Evolutionary conservation across 2,888 invertebrate species (phyloP), one percentile per base, ranked within the genome.

Genomic region (Calameuta idolon): DNA sequence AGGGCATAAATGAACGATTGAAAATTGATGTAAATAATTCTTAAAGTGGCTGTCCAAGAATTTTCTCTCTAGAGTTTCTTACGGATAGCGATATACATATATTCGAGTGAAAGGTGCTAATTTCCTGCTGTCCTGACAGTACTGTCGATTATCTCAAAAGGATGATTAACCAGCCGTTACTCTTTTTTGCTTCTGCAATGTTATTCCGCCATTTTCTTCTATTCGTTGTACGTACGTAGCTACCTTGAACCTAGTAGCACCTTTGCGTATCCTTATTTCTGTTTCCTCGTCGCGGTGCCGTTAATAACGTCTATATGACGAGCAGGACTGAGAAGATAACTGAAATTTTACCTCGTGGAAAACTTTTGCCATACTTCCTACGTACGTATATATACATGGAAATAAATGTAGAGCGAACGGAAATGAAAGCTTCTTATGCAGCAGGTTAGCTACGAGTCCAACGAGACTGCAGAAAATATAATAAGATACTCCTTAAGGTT

Each of bases 11-110:
- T 34, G 69, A 34, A 55, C 37, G 76, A 76, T 55, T 40, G 69
- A 74, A 78, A 81, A 79, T 83, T 79, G 83, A 81, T 88, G 85
- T 88, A 87, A 74, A 88, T 88, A 88, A 83, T 86, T 82, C 75
- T 81, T 81, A 68, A 77, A 77, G 69, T 75, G 55, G 35, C 75
- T 23, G 71, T n/a, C 68, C 77, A 71, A 74, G 37, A 69, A 71
- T 74, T 31, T 31, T 74, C 74, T 79, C 79, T 79, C 37, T 75
- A 78, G 73, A 76, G 15, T 75, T 79, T 79, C 15, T 31, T 73
- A 69, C 76, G 69, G 73, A 34, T 35, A 69, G 69, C 69, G 40
- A 74, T 69, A 30, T 73, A 74, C 68, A 30, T 73, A 73, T 78
- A 69, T 78, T 79, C 69, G 79, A 35, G 74, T 11, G 33, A 74